Base-by-base conservation (phyloP, 2,888 invertebrate species). In the Rhodophaea formosa region DNA sequence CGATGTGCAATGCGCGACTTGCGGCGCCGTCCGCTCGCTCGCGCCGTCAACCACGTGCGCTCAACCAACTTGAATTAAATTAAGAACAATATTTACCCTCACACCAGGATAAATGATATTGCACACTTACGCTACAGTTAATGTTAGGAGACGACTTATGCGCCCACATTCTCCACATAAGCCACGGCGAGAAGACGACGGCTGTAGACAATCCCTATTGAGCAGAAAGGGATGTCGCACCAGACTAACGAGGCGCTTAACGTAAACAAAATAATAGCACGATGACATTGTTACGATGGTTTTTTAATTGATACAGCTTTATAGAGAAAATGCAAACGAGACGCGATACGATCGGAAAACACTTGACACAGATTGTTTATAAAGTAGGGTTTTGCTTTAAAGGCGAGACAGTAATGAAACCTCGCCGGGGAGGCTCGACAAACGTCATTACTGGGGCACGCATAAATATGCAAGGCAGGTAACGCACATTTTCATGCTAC, bases 381-480 rank as follows among this genome's bases (percentile, higher is more conserved):
- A 79, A 80, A 83, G 79, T 78, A 77, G 77, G 77, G 76, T 80
- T 56, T 84, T 82, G 80, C 74, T 81, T 81, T 78, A 75, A 75
- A 68, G 65, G 70, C 68, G 75, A 83, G 83, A 81, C 81, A 67
- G 79, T 88, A 88, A 88, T 88, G 86, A 87, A 85, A 83, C 79
- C 77, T 70, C 77, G 78, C 76, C 75, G 72, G 75, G 75, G 71
- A 79, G 80, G 79, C 83, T 84, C 86, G 76, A 81, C 88, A 88
- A 90, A 88, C 86, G 87, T 91, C 89, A 91, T 91, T 90, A 91
- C 88, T 77, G 78, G 78, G 83, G 75, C 82, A 86, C 88, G 82
- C 87, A 90, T 91, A 90, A 91, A 88, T 90, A 91, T 91, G 91
- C 91, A 90, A 86, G 91, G 82, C 91, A 89, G 89, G 91, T 90